phyloP scores from a whole-genome alignment of 2,888 invertebrate genomes.

The Scotopteryx bipunctaria region DNA sequence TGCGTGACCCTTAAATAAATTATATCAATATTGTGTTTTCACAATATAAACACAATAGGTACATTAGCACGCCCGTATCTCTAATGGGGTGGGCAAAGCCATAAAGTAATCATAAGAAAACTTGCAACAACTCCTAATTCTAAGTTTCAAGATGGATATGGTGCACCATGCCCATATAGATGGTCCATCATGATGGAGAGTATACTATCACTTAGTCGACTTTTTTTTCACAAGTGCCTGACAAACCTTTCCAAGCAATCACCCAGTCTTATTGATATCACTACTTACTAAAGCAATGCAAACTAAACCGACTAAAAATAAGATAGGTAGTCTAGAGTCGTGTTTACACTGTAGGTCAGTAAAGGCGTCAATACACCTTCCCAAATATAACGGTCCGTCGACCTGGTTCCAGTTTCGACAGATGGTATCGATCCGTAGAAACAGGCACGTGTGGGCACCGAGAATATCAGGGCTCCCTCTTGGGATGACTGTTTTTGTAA shows the following conservation, averaged over 20 bases:
- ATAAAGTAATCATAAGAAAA: too few relatives aligned
- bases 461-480: slow-evolving; percentile 28
- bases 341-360: slow-evolving; percentile 24
- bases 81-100: too few relatives aligned
- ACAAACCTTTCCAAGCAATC: background rate
- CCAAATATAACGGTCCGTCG: slow-evolving; percentile 34
- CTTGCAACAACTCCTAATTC: too few relatives aligned
- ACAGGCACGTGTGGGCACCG: slow-evolving; percentile 33
- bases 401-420: slow-evolving; percentile 38
- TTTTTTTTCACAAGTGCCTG: background rate
- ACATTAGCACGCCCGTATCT: too few relatives aligned
- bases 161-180: too few relatives aligned
- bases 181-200: too few relatives aligned
- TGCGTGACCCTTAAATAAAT: too few relatives aligned
- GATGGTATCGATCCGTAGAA: slow-evolving; percentile 53
- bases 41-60: too few relatives aligned
- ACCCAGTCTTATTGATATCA: background rate
- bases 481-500: too few relatives aligned
- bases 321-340: slow-evolving; percentile 15
- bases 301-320: background rate
- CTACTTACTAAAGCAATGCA: background rate
- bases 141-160: too few relatives aligned
- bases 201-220: too few relatives aligned
- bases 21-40: too few relatives aligned
- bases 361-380: slow-evolving; percentile 24